Base-by-base conservation (phyloP, 2,888 invertebrate genomes). In the Heliothis peltigera region DNA sequence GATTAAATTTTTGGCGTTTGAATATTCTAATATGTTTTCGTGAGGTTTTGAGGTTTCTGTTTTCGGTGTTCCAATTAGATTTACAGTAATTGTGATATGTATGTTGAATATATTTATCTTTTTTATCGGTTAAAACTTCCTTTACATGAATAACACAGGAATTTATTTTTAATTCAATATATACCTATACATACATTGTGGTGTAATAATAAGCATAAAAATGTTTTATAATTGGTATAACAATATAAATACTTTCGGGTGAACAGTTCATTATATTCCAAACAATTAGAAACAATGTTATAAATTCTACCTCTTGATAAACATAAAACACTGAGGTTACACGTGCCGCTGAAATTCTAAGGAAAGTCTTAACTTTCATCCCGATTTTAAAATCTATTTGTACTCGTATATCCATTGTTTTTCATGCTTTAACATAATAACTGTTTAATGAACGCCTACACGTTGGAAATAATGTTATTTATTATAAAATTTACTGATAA, bases 401-500 rank as follows among this genome's bases (percentile, higher is more conserved):
- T 59, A 65, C 61, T 70, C 59, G 43, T 57, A 21, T 62, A 62
- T 71, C 28, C 60, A 62, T 68, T 71, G 63, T 62, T 69, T 64
- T 58, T 65, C 56, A 35, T 68, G 35, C n/a, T 51, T 63, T 25
- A 58, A 72, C 64, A 66, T 61, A n/a, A n/a, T n/a, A 73, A 62
- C 70, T 68, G 77, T 78, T 82, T 81, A 64, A 58, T 77, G 64
- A 73, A 71, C 67, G 66, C 44, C 52, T 60, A 57, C 48, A 68
- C 56, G 57, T 17, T 60, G 42, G 64, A 77, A 73, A 79, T 75
- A 51, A 15, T 75, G 59, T 64, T 82, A 75, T 78, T 74, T 63
- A 56, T 64, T 77, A 72, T 80, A 66, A 75, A 79, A 77, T 68
- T 71, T 71, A 72, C 70, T 60, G 58, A 70, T 87, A 86, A 86